These are phyloP conservation scores for Magallana gigas DNA, from an alignment of 1,140 invertebrate species.

Conservation along the genomic window DNA sequence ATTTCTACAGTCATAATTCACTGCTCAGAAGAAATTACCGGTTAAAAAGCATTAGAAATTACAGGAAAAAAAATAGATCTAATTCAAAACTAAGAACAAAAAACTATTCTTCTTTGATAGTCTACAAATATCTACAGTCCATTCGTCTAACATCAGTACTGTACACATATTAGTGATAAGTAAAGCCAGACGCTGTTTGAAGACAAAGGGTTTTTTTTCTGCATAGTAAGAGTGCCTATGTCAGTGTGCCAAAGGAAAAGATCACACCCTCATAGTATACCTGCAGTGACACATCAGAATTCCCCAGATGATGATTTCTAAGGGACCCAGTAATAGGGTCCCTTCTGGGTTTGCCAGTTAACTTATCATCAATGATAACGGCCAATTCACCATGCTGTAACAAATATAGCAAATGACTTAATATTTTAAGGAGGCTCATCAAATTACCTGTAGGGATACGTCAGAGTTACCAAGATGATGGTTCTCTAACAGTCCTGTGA, in stretches of 20 bases:
- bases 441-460: conserved; percentile 66
- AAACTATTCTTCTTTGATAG: no score
- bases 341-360: conserved; percentile 69
- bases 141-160: no score
- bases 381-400: conserved; percentile 70
- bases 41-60: no score
- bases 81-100: no score
- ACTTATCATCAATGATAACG: conserved; percentile 62
- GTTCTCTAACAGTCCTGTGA: conserved; percentile 65
- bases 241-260: background rate
- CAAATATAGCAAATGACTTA: conserved; percentile 3
- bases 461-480: conserved; percentile 71
- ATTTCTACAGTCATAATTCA: no score
- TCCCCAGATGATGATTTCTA: conserved; percentile 65
- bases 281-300: conserved; percentile 69
- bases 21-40: no score
- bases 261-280: conserved; percentile 48
- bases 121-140: no score
- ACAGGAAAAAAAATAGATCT: no score
- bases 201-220: background rate
- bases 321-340: conserved; percentile 70
- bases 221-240: background rate
- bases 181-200: background rate
- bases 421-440: background rate
- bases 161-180: background rate